Conservation (phyloP, 2,113 vertebrate species). For the Brachyhypopomus occidentalis region DNA sequence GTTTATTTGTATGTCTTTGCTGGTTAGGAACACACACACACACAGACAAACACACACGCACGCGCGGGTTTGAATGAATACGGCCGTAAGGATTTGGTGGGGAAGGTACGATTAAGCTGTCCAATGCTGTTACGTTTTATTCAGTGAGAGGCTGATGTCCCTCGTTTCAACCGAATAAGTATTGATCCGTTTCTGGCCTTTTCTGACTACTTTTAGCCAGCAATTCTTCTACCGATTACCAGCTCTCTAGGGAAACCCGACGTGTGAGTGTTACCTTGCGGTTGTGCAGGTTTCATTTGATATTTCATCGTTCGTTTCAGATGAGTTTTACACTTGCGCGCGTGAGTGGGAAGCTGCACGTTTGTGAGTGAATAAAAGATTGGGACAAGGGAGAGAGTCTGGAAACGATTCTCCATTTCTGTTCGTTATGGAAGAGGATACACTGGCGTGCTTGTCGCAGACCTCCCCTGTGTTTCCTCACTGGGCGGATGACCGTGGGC, state of each 20-base stretch:
- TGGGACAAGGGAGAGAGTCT: too few species aligned
- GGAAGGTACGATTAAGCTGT: not conserved
- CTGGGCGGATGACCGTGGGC: too few species aligned
- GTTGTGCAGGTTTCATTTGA: not conserved
- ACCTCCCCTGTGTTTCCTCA: too few species aligned
- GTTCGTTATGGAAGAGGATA: too few species aligned
- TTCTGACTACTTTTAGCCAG: not conserved
- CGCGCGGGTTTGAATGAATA: too few species aligned
- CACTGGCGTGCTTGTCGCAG: too few species aligned
- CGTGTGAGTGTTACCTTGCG: not conserved
- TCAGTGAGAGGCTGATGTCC: not conserved
- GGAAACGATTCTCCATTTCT: too few species aligned
- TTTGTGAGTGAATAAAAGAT: not conserved
- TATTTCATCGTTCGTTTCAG: not conserved
- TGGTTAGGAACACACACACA: not conserved
- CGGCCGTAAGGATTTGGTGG: not conserved
- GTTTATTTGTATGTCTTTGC: too few species aligned
- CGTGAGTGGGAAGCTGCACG: too few species aligned
- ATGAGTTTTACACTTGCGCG: too few species aligned
- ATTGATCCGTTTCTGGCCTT: constrained; percentile 11
- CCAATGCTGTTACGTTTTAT: not conserved
- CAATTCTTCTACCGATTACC: not conserved
- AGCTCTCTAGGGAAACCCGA: too few species aligned
- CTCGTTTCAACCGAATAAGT: not conserved
- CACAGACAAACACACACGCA: not conserved